phyloP scores from a whole-genome alignment of 1,140 invertebrate genomes.

The Cherax destructor region DNA sequence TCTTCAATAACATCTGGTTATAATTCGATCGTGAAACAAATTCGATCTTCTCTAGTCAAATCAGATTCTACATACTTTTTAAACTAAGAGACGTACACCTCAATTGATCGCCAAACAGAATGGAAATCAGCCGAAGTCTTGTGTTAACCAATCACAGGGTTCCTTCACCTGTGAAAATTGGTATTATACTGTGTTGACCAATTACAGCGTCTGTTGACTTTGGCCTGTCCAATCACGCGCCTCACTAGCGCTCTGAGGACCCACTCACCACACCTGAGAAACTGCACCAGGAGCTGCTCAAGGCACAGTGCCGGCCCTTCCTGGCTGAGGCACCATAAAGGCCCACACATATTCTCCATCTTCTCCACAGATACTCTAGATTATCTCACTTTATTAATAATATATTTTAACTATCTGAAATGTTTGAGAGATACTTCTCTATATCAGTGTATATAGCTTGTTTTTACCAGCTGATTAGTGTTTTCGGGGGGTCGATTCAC shows the following conservation, averaged over 20 bases:
- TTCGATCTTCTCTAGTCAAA: not conserved
- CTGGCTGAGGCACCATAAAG: not conserved
- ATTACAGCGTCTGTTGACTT: constrained; percentile 33
- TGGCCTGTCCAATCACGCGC: constrained; percentile 37
- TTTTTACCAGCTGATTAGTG: no score
- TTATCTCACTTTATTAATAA: no score
- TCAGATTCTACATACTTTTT: not conserved
- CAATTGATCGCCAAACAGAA: not conserved
- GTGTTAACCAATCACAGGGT: constrained; percentile 6
- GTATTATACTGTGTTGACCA: constrained; percentile 17
- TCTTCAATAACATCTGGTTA: not conserved
- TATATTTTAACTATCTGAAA: no score
- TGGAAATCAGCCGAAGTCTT: constrained; percentile 6
- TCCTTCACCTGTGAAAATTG: constrained; percentile 19
- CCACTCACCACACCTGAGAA: constrained; percentile 4
- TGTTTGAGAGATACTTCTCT: no score
- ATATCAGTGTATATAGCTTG: no score
- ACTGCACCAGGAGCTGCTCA: not conserved
- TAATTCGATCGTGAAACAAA: not conserved
- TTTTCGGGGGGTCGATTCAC: no score
- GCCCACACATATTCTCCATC: no score
- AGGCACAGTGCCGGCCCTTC: no score
- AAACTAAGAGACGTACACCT: not conserved
- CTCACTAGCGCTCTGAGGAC: constrained; percentile 13
- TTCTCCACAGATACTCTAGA: no score